Conservation (phyloP, 2,888 invertebrate species). For the Caenorhabditis japonica region DNA sequence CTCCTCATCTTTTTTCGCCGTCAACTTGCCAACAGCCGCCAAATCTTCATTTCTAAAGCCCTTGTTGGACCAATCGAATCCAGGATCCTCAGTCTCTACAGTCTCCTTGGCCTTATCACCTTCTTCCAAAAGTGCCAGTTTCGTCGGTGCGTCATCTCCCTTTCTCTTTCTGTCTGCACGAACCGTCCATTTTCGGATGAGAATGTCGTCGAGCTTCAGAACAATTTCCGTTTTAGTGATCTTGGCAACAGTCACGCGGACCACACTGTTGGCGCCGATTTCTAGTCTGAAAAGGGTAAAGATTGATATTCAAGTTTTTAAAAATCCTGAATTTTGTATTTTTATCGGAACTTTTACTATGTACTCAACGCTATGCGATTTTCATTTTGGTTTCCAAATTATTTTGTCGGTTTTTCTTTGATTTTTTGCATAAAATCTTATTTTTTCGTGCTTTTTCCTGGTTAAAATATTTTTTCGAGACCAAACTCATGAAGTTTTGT, state of each 20-base stretch:
- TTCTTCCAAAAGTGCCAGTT: slow-evolving; percentile 32
- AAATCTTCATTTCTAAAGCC: slow-evolving; percentile 64
- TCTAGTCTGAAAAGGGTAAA: slow-evolving; percentile 21
- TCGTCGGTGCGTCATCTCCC: slow-evolving; percentile 21
- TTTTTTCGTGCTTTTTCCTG: too few species aligned
- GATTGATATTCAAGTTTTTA: too few species aligned
- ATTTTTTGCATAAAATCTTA: too few species aligned
- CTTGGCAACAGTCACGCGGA: slow-evolving; percentile 23
- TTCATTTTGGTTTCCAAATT: too few species aligned
- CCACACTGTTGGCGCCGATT: slow-evolving; percentile 37
- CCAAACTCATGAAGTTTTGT: too few species aligned
- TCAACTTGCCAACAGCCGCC: slow-evolving; percentile 63
- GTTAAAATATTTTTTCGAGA: too few species aligned
- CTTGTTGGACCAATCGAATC: slow-evolving; percentile 65
- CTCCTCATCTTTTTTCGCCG: slow-evolving; percentile 10
- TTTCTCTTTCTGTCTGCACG: slow-evolving; percentile 36
- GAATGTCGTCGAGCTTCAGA: slow-evolving; percentile 37
- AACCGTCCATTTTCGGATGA: slow-evolving; percentile 40
- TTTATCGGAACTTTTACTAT: too few species aligned
- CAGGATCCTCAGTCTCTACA: slow-evolving; percentile 58
- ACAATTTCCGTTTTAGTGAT: slow-evolving; percentile 12
- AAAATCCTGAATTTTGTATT: too few species aligned
- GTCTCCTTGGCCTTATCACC: slow-evolving; percentile 21
- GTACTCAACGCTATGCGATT: too few species aligned
- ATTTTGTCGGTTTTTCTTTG: too few species aligned